Evolutionary conservation across 2,797 vertebrate genomes (phyloP).

Genomic region (Melanogrammus aeglefinus): DNA sequence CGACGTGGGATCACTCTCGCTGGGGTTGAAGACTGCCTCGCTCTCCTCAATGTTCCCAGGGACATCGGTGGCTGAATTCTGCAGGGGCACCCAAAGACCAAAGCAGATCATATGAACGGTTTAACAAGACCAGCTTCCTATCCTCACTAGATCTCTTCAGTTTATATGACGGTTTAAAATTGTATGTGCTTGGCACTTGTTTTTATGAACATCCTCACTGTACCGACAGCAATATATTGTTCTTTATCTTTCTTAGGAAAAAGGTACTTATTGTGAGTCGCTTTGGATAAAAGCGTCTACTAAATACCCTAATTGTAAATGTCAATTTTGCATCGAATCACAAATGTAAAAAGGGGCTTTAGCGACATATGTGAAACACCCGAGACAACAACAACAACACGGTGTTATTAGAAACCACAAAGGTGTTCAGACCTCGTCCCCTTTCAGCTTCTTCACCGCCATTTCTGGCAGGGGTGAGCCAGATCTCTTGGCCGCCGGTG

Average conservation of each 20-base stretch:
- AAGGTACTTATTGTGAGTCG: no score
- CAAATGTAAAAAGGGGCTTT: neutral
- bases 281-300: no score
- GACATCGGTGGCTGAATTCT: neutral
- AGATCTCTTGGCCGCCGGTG: constrained; percentile 70
- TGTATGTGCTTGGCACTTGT: no score
- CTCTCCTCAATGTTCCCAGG: neutral
- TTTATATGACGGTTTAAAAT: neutral
- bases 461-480: constrained; percentile 71
- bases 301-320: no score
- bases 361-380: neutral
- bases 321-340: neutral
- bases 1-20: neutral
- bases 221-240: no score
- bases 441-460: constrained; percentile 73
- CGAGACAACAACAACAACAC: no score
- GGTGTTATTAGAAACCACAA: neutral
- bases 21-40: neutral
- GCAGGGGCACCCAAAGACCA: neutral
- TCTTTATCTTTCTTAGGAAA: no score
- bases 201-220: no score
- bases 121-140: neutral
- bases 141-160: neutral
- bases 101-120: neutral
- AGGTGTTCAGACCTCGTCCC: constrained; percentile 70